Conservation (phyloP, 2,113 vertebrate species). For the Cinclus cinclus region DNA sequence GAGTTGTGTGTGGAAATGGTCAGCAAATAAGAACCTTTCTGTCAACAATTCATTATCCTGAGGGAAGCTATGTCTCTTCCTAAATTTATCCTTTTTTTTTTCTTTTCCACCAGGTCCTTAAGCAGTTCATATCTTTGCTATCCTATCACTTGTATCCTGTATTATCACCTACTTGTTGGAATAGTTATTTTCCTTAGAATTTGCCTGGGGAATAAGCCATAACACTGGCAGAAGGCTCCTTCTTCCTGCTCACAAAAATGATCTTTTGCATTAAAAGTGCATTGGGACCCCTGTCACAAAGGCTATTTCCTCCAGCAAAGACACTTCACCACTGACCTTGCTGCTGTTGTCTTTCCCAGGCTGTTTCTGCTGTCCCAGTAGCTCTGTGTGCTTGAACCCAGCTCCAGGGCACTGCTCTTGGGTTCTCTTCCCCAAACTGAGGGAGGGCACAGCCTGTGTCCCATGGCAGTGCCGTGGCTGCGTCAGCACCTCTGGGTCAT, state of each 20-base stretch:
- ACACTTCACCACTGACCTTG: neutral
- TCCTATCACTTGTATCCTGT: neutral
- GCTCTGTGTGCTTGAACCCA: neutral
- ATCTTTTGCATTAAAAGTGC: neutral
- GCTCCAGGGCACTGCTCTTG: neutral
- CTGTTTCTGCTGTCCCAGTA: neutral
- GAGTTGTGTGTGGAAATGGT: neutral
- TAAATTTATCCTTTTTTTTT: neutral
- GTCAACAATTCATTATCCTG: neutral
- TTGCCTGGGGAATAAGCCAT: neutral
- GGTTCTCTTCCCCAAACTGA: neutral
- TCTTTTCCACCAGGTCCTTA: neutral
- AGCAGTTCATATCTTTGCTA: neutral
- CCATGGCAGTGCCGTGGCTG: neutral
- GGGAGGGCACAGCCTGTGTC: neutral
- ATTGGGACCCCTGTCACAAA: neutral
- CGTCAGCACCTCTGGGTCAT: rapidly evolving
- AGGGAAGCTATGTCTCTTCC: neutral
- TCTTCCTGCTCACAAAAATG: neutral
- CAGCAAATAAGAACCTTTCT: neutral
- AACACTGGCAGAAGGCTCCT: neutral
- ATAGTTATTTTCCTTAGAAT: neutral
- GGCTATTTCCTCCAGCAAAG: neutral
- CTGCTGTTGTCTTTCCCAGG: neutral
- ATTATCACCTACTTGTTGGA: neutral